Percentiles rank a stretch among this genome's conserved stretches.
These are phyloP conservation scores for Oconnorella tubifera DNA, from an alignment of 2,888 invertebrate genomes.

Conservation along the genomic window DNA sequence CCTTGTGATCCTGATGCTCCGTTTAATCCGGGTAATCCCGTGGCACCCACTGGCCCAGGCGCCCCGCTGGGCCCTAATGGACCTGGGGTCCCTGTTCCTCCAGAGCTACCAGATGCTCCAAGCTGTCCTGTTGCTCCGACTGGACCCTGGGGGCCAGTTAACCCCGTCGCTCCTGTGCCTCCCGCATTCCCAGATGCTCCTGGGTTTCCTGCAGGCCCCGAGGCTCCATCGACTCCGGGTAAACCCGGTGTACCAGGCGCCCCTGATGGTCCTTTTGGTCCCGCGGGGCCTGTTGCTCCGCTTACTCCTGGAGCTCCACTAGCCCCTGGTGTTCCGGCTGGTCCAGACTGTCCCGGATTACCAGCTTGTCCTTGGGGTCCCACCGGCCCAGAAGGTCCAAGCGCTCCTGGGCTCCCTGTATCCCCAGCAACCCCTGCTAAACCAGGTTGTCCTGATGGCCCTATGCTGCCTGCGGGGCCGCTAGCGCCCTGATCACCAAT, in stretches of 20 bases:
- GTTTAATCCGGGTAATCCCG: constrained; percentile 7
- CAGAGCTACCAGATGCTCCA: background rate
- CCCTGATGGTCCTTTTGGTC: background rate
- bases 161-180: background rate
- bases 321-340: constrained; percentile 16
- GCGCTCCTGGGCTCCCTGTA: constrained; percentile 36
- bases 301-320: background rate
- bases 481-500: constrained; percentile 4
- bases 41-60: constrained; percentile 13
- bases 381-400: constrained; percentile 43
- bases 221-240: background rate
- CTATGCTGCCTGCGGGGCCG: constrained; percentile 19
- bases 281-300: background rate
- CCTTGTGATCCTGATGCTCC: constrained; percentile 22
- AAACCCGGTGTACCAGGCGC: constrained; percentile 1
- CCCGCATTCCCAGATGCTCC: background rate
- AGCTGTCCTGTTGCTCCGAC: background rate
- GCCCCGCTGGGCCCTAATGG: constrained; percentile 7
- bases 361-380: constrained; percentile 45
- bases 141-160: background rate
- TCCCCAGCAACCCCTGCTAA: constrained; percentile 20
- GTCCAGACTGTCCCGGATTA: constrained; percentile 19
- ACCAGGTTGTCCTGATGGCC: constrained; percentile 18
- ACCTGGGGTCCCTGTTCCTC: background rate
- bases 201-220: background rate